Conservation (phyloP, 1,140 invertebrate species). For the Plodia interpunctella region DNA sequence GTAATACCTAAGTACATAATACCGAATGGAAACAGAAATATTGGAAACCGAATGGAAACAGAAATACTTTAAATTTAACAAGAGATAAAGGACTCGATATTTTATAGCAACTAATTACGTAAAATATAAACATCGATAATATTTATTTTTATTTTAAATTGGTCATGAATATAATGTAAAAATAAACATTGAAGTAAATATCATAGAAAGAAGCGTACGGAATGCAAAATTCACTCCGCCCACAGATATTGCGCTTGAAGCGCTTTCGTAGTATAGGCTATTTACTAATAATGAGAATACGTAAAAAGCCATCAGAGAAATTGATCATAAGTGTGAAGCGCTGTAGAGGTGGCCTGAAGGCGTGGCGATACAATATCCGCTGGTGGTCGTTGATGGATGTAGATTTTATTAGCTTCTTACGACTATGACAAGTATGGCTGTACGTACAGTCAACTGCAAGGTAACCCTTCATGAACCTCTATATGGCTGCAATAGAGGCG, state of each 20-base stretch:
- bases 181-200: not conserved
- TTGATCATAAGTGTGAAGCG: conserved; percentile 2
- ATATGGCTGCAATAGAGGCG: too few species aligned
- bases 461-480: too few species aligned
- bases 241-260: not conserved
- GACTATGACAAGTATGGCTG: conserved; percentile 20
- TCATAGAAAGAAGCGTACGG: not conserved
- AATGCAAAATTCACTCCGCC: not conserved
- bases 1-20: too few species aligned
- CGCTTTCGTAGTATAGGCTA: not conserved
- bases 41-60: too few species aligned
- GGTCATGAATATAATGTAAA: not conserved
- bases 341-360: not conserved
- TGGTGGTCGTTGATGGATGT: conserved; percentile 48
- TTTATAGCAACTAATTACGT: too few species aligned
- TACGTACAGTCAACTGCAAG: too few species aligned
- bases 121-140: too few species aligned
- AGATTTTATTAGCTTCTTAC: conserved; percentile 51
- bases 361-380: conserved; percentile 4
- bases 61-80: too few species aligned
- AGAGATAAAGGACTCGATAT: too few species aligned
- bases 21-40: too few species aligned
- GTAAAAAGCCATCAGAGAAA: conserved; percentile 5
- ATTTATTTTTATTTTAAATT: too few species aligned
- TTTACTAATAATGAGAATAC: not conserved